phyloP scores from a whole-genome alignment of 2,888 invertebrate genomes.

The Philopedon plagiatum region DNA sequence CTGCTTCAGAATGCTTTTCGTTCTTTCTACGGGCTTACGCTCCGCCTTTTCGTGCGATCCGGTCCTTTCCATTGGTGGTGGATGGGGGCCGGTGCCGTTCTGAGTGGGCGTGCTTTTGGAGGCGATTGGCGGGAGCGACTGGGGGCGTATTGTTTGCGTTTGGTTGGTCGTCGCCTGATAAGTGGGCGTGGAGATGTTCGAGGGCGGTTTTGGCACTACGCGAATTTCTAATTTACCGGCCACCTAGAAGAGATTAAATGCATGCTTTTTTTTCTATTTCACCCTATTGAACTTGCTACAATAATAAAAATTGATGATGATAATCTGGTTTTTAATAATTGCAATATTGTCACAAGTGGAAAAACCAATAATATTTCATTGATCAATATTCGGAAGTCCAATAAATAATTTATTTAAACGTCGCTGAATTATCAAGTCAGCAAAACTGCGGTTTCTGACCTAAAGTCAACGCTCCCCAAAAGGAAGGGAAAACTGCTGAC shows the following conservation, averaged over 20 bases:
- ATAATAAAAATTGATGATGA: too few relatives aligned
- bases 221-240: conserved; percentile 88
- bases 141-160: conserved; percentile 47
- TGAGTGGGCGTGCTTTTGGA: conserved; percentile 43
- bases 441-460: too few relatives aligned
- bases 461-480: too few relatives aligned
- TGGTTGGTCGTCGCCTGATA: conserved; percentile 49
- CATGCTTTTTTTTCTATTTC: too few relatives aligned
- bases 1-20: conserved; percentile 67
- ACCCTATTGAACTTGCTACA: too few relatives aligned
- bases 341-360: too few relatives aligned
- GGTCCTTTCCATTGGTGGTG: conserved; percentile 27
- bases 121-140: conserved; percentile 45
- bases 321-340: too few relatives aligned
- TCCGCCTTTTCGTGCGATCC: conserved; percentile 50
- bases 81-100: conserved; percentile 36
- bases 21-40: conserved; percentile 61
- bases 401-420: too few relatives aligned
- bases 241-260: conserved; percentile 70
- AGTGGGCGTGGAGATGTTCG: conserved; percentile 37
- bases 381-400: too few relatives aligned
- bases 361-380: too few relatives aligned
- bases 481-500: too few relatives aligned
- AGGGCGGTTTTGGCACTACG: conserved; percentile 73
- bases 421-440: too few relatives aligned